Percentiles rank a stretch among this genome's conserved stretches.
Conservation (phyloP, 2,113 vertebrate species). For the Channa maculata region DNA sequence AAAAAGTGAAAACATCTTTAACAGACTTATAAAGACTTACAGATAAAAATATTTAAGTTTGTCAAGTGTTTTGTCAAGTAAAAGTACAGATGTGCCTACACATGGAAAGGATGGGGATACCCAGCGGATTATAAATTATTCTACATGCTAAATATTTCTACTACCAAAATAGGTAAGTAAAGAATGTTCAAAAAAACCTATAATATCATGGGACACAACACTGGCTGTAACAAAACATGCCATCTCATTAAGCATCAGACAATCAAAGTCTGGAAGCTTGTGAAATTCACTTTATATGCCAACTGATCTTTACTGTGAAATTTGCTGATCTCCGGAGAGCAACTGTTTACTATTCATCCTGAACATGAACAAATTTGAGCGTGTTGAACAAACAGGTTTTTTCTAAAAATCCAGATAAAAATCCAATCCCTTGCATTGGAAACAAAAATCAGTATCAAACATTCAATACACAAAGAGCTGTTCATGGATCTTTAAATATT, state of each 20-base stretch:
- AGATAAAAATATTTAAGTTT: slow-evolving; percentile 56
- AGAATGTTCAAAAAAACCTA: not conserved
- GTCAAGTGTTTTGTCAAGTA: slow-evolving; percentile 55
- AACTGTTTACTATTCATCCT: too few relatives aligned
- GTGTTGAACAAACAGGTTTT: not conserved
- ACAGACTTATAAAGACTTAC: slow-evolving; percentile 84
- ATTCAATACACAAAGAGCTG: not conserved
- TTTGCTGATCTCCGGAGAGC: not conserved
- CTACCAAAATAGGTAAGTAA: slow-evolving; percentile 26
- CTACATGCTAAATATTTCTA: not conserved
- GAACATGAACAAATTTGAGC: too few relatives aligned
- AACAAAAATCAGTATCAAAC: not conserved
- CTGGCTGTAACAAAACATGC: not conserved
- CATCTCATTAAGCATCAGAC: slow-evolving; percentile 7
- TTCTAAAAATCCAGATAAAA: not conserved
- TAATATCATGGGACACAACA: not conserved
- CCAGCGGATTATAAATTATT: slow-evolving; percentile 12
- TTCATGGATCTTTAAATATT: slow-evolving; percentile 4
- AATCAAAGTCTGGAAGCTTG: not conserved
- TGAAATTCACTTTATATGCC: slow-evolving; percentile 8
- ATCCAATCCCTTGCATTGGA: not conserved
- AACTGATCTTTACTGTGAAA: not conserved
- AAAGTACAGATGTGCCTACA: slow-evolving; percentile 8
- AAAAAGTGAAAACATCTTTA: slow-evolving; percentile 82
- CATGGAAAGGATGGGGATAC: slow-evolving; percentile 22